phyloP scores from a whole-genome alignment of 2,113 vertebrate species.

The Bostrychus sinensis region DNA sequence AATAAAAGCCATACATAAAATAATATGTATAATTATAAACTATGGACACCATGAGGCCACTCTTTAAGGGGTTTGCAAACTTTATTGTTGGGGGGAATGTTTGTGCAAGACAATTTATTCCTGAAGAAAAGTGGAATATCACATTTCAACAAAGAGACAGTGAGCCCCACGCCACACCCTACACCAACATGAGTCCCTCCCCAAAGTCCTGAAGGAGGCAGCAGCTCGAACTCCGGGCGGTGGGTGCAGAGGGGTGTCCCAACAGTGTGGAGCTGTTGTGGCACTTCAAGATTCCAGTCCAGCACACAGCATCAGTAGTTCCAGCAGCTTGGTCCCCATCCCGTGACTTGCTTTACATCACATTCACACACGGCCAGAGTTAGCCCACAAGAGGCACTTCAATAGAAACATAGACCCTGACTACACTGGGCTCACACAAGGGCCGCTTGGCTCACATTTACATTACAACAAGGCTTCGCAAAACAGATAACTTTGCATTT shows the following conservation, averaged over 20 bases:
- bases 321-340: constrained; percentile 74
- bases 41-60: no score
- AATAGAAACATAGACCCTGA: constrained; percentile 78
- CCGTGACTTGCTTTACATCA: constrained; percentile 57
- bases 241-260: constrained; percentile 79
- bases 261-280: constrained; percentile 71
- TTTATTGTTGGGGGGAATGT: constrained; percentile 85
- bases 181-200: constrained; percentile 38
- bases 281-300: constrained; percentile 71
- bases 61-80: no score
- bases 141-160: constrained; percentile 74
- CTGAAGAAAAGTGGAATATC: constrained; percentile 81
- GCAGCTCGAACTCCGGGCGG: constrained; percentile 72
- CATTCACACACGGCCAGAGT: constrained; percentile 56
- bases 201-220: constrained; percentile 31
- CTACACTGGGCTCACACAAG: constrained; percentile 63
- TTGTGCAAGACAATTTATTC: constrained; percentile 81
- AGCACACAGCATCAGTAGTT: constrained; percentile 82
- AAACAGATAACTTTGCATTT: no score
- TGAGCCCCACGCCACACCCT: constrained; percentile 43
- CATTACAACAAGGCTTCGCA: no score
- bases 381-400: constrained; percentile 81
- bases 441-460: constrained; percentile 7
- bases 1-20: no score
- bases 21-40: no score